Conservation (phyloP, 2,113 vertebrate species). For the Poicephalus meyeri region DNA sequence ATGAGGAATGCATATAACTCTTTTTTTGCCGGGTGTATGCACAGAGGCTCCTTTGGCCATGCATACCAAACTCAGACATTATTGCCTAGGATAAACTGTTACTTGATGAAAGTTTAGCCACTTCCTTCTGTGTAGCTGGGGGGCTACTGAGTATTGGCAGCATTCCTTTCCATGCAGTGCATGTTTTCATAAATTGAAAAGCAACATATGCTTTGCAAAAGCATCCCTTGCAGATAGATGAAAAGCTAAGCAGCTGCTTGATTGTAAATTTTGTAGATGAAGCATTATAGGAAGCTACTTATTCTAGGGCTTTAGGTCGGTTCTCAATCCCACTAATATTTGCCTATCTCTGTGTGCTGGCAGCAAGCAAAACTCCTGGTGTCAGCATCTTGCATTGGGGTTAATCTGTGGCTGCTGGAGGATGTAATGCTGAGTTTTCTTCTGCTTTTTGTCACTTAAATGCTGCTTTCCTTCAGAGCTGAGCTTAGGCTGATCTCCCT, state of each 20-base stretch:
- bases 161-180: background rate
- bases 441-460: background rate
- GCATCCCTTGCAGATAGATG: background rate
- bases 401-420: background rate
- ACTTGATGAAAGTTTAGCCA: background rate
- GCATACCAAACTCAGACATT: background rate
- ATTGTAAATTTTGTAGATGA: background rate
- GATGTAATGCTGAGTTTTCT: background rate
- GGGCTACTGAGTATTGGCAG: rapidly evolving
- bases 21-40: background rate
- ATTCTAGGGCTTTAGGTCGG: background rate
- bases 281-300: background rate
- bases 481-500: background rate
- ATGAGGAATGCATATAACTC: background rate
- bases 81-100: background rate
- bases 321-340: background rate
- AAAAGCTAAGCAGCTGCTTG: background rate
- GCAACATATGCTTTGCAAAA: background rate
- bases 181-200: background rate
- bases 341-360: background rate
- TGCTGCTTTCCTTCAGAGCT: background rate
- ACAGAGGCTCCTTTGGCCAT: background rate
- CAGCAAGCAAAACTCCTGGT: rapidly evolving
- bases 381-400: background rate
- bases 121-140: background rate